Evolutionary conservation across 2,113 vertebrate genomes (phyloP).

Genomic region (Mormoops blainvillei): DNA sequence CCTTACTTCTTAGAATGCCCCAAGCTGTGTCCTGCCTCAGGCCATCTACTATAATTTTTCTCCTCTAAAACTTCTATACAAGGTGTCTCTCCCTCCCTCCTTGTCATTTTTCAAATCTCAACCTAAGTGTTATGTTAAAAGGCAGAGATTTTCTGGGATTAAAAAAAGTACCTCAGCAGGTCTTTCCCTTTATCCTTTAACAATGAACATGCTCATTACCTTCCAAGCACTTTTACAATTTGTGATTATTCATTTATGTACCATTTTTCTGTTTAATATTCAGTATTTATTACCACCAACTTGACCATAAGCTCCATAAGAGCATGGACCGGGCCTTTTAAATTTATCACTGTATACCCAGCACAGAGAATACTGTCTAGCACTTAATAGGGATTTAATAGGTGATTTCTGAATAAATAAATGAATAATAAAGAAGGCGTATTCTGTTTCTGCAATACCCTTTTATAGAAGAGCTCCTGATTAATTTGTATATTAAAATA

Average conservation of each 20-base stretch:
- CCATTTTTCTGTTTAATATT: not conserved
- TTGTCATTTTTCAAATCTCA: not conserved
- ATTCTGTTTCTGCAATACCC: not conserved
- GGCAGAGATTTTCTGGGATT: not conserved
- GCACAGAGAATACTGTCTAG: not conserved
- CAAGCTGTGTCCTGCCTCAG: not conserved
- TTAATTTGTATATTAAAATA: not conserved
- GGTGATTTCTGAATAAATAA: not conserved
- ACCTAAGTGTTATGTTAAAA: not conserved
- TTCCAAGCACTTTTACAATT: not conserved
- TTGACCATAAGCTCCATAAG: not conserved
- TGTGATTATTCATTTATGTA: not conserved
- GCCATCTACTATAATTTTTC: not conserved
- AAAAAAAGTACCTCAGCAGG: not conserved
- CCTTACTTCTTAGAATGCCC: not conserved
- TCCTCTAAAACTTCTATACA: not conserved
- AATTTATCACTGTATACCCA: not conserved
- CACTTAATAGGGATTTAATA: not conserved
- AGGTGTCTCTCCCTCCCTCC: not conserved
- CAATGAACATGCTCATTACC: not conserved
- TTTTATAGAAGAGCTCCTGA: not conserved
- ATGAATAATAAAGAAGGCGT: not conserved
- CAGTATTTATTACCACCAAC: not conserved
- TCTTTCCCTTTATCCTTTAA: not conserved
- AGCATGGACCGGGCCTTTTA: not conserved